A percentile compares a stretch with the other conserved stretches of the same genome.
Conservation (phyloP, 1,140 invertebrate species). For the Brachionus rubens region DNA sequence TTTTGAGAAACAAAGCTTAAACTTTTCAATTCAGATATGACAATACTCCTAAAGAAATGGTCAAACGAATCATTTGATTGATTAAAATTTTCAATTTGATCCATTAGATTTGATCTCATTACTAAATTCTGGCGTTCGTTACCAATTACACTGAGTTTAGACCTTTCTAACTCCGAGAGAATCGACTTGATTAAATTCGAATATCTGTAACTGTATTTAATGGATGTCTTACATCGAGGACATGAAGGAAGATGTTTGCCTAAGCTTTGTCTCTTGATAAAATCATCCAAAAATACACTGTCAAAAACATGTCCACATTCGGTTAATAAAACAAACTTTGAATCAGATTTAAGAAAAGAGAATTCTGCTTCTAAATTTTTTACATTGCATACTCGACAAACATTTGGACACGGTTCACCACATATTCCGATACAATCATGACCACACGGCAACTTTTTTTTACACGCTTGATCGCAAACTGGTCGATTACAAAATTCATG, state of each 20-base stretch:
- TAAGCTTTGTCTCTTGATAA: slow-evolving; percentile 56
- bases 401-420: slow-evolving; percentile 61
- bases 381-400: slow-evolving; percentile 10
- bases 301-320: slow-evolving; percentile 69
- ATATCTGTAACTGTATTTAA: slow-evolving; percentile 62
- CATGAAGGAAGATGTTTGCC: slow-evolving; percentile 63
- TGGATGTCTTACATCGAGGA: slow-evolving; percentile 67
- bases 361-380: slow-evolving; percentile 59
- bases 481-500: slow-evolving; percentile 63
- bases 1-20: background rate
- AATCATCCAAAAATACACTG: slow-evolving; percentile 62
- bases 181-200: background rate
- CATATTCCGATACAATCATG: slow-evolving; percentile 66
- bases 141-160: background rate
- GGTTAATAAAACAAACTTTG: slow-evolving; percentile 63
- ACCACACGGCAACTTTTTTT: slow-evolving; percentile 62
- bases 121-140: background rate
- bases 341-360: slow-evolving; percentile 61
- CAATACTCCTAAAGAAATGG: background rate
- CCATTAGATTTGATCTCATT: background rate
- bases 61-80: background rate
- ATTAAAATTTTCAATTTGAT: background rate
- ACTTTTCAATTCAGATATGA: background rate
- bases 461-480: slow-evolving; percentile 60
- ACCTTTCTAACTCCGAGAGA: background rate